Conservation (phyloP, 2,797 vertebrate species). For the Rhyacichthys aspro region DNA sequence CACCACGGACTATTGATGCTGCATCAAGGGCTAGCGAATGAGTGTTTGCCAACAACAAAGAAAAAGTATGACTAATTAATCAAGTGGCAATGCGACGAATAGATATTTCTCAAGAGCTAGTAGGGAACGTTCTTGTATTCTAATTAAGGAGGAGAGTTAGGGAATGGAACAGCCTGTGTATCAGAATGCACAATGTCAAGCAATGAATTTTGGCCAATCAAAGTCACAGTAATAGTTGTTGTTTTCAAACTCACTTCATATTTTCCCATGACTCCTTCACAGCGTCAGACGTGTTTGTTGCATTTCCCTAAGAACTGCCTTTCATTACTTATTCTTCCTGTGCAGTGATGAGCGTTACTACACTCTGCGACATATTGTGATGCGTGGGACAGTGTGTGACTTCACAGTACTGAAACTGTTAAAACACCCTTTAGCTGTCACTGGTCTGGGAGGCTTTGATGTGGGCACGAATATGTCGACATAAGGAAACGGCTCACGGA, state of each 20-base stretch:
- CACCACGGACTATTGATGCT: constrained; percentile 42
- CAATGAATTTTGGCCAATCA: no score
- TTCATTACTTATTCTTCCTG: background rate
- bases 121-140: constrained; percentile 67
- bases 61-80: constrained; percentile 52
- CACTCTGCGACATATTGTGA: constrained; percentile 7
- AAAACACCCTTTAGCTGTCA: constrained; percentile 20
- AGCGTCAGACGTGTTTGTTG: no score
- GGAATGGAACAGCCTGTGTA: no score
- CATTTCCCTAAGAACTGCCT: no score
- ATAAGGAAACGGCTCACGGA: constrained; percentile 35
- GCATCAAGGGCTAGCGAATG: constrained; percentile 42
- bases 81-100: constrained; percentile 62
- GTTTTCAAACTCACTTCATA: no score
- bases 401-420: constrained; percentile 16
- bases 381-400: constrained; percentile 5
- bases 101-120: constrained; percentile 46
- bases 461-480: constrained; percentile 37
- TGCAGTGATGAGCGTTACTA: constrained; percentile 14
- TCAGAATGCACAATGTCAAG: no score
- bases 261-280: no score
- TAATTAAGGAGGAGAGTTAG: constrained; percentile 48
- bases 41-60: constrained; percentile 48
- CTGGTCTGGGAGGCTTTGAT: constrained; percentile 27
- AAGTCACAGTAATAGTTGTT: no score